Evolutionary conservation across 2,888 invertebrate species (phyloP).

Genomic region (Eupelmus urozonus): DNA sequence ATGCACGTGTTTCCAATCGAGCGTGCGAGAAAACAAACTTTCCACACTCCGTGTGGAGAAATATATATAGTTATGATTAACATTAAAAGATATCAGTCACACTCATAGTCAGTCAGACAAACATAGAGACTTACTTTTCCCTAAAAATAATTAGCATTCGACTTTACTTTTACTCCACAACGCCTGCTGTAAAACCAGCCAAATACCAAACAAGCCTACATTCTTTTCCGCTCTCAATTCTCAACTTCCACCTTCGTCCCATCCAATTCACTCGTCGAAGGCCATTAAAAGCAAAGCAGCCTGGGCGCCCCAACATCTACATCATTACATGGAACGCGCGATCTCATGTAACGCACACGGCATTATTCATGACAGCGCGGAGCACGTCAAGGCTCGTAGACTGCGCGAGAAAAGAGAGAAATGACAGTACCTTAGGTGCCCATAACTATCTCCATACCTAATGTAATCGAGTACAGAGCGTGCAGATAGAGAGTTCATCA

Average conservation of each 20-base stretch:
- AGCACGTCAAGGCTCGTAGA: neutral
- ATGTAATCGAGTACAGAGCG: constrained; percentile 65
- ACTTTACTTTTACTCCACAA: too few relatives aligned
- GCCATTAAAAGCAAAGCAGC: constrained; percentile 5
- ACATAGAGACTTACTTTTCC: too few relatives aligned
- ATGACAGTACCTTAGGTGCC: constrained; percentile 34
- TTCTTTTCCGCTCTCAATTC: too few relatives aligned
- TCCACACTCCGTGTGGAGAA: too few relatives aligned
- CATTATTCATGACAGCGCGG: constrained; percentile 32
- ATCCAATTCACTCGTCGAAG: neutral
- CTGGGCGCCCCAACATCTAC: neutral
- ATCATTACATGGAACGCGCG: neutral
- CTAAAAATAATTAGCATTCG: too few relatives aligned
- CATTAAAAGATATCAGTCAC: too few relatives aligned
- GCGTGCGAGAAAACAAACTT: too few relatives aligned
- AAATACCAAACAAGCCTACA: too few relatives aligned
- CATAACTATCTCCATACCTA: constrained; percentile 67
- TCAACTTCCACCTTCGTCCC: neutral
- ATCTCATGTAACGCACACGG: neutral
- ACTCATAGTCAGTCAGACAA: too few relatives aligned
- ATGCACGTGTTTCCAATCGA: too few relatives aligned
- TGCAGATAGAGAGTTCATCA: constrained; percentile 65
- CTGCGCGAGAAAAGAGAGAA: neutral
- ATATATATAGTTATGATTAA: too few relatives aligned
- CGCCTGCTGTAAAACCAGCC: too few relatives aligned